Conservation (phyloP, 2,888 invertebrate species). For the Luffia ferchaultella region DNA sequence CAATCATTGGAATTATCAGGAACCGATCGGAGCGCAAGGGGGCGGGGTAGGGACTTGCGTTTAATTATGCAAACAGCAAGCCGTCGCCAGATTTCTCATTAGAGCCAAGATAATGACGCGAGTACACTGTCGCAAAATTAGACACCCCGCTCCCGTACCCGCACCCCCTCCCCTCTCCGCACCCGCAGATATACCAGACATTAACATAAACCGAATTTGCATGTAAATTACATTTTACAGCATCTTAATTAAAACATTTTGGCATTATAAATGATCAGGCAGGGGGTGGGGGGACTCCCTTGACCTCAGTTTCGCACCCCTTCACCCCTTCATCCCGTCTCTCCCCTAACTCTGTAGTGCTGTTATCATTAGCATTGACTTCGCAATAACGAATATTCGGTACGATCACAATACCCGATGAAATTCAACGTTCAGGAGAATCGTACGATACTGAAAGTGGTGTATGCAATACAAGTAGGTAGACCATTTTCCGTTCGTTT, state of each 20-base stretch:
- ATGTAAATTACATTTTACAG: slow-evolving; percentile 70
- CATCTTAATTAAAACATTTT: slow-evolving; percentile 70
- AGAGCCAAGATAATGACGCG: slow-evolving; percentile 66
- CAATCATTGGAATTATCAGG: neutral
- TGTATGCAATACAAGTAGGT: no score
- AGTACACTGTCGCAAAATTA: slow-evolving; percentile 65
- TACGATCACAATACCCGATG: no score
- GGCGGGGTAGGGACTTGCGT: slow-evolving; percentile 35
- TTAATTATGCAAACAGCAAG: slow-evolving; percentile 67
- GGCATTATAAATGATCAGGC: slow-evolving; percentile 68
- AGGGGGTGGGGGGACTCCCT: slow-evolving; percentile 41
- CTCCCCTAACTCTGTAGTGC: slow-evolving; percentile 11
- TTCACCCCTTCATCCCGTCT: neutral
- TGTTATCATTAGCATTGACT: neutral
- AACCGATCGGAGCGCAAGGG: neutral
- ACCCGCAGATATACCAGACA: slow-evolving; percentile 66
- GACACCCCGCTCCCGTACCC: slow-evolving; percentile 59
- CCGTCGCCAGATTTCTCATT: slow-evolving; percentile 67
- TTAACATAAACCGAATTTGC: slow-evolving; percentile 70
- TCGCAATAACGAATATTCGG: neutral
- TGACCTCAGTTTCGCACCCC: slow-evolving; percentile 34
- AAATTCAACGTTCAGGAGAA: no score
- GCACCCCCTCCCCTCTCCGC: slow-evolving; percentile 45
- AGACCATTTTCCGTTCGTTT: no score
- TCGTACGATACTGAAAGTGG: no score